phyloP scores from a whole-genome alignment of 2,113 vertebrate species.

The Baryphthengus martii region DNA sequence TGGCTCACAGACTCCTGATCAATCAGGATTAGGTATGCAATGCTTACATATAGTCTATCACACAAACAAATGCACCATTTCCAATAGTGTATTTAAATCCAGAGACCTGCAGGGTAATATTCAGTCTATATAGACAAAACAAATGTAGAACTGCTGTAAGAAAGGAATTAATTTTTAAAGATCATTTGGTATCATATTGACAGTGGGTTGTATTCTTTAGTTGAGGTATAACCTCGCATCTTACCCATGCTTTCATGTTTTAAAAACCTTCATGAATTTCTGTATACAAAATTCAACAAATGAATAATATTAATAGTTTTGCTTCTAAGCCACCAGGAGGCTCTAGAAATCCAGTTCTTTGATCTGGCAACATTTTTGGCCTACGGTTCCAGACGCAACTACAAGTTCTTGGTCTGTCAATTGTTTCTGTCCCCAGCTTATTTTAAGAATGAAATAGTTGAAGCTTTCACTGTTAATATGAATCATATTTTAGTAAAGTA shows the following conservation, averaged over 20 bases:
- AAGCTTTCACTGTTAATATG: background rate
- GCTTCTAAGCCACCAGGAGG: slow-evolving; percentile 69
- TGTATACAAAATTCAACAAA: background rate
- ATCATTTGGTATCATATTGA: background rate
- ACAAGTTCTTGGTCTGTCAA: background rate
- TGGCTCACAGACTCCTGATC: background rate
- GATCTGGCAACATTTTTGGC: background rate
- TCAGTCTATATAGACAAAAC: background rate
- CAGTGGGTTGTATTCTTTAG: background rate
- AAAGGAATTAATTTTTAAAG: background rate
- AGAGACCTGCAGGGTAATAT: background rate
- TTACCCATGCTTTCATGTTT: background rate
- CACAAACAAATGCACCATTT: background rate
- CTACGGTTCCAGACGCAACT: background rate
- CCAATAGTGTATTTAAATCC: background rate
- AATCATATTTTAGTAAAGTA: background rate
- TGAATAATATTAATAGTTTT: slow-evolving; percentile 27
- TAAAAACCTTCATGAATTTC: background rate
- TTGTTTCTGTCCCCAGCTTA: background rate
- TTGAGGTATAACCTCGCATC: background rate
- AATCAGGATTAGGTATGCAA: background rate
- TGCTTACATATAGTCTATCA: background rate
- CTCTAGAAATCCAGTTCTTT: slow-evolving; percentile 54
- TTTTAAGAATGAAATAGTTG: background rate
- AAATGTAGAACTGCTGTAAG: background rate